These are phyloP conservation scores for Drosophila ananassae DNA, from an alignment of 1,140 invertebrate genomes.

Conservation along the genomic window DNA sequence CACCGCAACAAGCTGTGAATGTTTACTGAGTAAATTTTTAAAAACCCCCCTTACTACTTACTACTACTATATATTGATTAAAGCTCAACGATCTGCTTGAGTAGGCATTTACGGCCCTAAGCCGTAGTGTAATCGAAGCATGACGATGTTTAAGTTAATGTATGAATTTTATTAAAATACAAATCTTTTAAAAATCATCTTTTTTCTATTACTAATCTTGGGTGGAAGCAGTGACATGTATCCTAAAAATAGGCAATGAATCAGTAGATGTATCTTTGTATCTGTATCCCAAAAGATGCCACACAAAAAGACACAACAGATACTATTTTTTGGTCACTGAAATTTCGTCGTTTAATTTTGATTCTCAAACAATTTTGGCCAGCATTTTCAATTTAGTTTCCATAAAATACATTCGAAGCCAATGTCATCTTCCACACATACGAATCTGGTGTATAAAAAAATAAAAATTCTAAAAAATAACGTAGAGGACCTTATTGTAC, in stretches of 20 bases:
- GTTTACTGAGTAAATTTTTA: conserved; percentile 80
- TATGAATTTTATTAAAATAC: conserved; percentile 40
- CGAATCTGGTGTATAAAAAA: conserved; percentile 40
- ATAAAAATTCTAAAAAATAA: conserved; percentile 22
- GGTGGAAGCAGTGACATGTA: neutral
- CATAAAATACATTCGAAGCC: conserved; percentile 3
- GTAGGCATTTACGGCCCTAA: conserved; percentile 37
- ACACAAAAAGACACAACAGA: too few species aligned
- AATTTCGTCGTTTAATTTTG: conserved; percentile 30
- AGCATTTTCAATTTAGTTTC: conserved; percentile 2
- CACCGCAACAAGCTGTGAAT: conserved; percentile 76
- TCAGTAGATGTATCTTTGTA: neutral
- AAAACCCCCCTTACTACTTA: conserved; percentile 12
- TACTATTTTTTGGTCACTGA: neutral
- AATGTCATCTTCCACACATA: conserved; percentile 34
- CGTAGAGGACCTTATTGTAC: conserved; percentile 2
- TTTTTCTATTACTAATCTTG: neutral
- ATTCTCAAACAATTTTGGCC: conserved; percentile 23
- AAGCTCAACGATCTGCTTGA: conserved; percentile 51
- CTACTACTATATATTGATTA: conserved; percentile 36
- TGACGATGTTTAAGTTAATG: conserved; percentile 57
- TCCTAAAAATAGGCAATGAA: conserved; percentile 9
- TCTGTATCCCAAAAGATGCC: neutral
- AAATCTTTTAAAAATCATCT: conserved; percentile 15
- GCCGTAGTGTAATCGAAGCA: conserved; percentile 33